A percentile compares a stretch with the other conserved stretches of the same genome.
Conservation (phyloP, 2,797 vertebrate species). For the Scyliorhinus canicula region DNA sequence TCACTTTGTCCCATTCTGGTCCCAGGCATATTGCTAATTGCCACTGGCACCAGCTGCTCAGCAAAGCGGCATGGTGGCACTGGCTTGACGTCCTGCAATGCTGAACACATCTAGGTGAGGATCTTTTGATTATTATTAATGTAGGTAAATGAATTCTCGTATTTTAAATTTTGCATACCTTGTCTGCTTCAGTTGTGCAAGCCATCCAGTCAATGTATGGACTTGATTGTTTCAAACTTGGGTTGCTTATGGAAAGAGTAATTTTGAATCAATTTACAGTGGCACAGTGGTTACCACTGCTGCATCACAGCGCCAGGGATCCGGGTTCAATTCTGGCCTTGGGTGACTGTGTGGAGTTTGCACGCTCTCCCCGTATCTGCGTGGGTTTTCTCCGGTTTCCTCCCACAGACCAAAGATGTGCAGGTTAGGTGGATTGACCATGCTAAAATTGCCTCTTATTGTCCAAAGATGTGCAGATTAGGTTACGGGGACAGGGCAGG, state of each 20-base stretch:
- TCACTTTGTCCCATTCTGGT: background rate
- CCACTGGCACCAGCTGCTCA: background rate
- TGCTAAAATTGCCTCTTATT: too few species aligned
- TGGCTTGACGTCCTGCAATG: background rate
- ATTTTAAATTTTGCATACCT: background rate
- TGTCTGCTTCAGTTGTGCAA: background rate
- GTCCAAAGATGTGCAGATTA: too few species aligned
- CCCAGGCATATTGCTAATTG: background rate
- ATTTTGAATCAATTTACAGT: background rate
- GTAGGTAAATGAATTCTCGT: background rate
- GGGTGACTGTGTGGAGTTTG: too few species aligned
- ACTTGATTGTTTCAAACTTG: background rate
- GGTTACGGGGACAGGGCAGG: too few species aligned
- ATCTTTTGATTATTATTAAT: background rate
- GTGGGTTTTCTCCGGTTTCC: too few species aligned
- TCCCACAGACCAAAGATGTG: too few species aligned
- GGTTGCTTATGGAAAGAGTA: background rate
- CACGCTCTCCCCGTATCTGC: too few species aligned
- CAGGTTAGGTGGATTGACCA: too few species aligned
- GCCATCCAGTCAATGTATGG: background rate
- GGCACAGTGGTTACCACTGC: too few species aligned
- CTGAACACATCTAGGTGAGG: background rate
- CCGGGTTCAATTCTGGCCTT: too few species aligned
- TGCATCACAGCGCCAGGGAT: too few species aligned
- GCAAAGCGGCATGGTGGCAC: background rate